Base-by-base conservation (phyloP, 2,888 invertebrate genomes). In the Periphyllus acericola region DNA sequence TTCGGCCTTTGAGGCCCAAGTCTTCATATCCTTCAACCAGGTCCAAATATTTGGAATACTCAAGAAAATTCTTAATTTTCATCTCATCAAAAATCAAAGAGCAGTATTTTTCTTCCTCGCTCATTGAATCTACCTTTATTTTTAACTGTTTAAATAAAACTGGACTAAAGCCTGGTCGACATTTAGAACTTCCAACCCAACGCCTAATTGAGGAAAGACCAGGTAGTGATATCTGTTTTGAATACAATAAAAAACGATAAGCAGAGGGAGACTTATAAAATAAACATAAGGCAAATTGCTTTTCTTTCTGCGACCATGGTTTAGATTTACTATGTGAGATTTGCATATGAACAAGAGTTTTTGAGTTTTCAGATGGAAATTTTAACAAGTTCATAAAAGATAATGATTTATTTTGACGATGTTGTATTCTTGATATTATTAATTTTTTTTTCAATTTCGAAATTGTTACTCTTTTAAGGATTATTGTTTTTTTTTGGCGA, bases 1-100 rank as follows among this genome's bases (percentile, higher is more conserved):
- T 60, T 11, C 90, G 86, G 25, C 89, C 79, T 79, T 60, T 79
- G 3, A 36, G 34, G 21, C 60, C 79, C 21, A 79, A 34, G 34
- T 79, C 79, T 79, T 79, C 79, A 36, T 79, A n/a, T n/a, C n/a
- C n/a, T n/a, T n/a, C n/a, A n/a, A n/a, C n/a, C n/a, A n/a, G n/a
- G n/a, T n/a, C n/a, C n/a, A n/a, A n/a, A n/a, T n/a, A n/a, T n/a
- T n/a, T n/a, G n/a, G n/a, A n/a, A n/a, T n/a, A n/a, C n/a, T n/a
- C n/a, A n/a, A n/a, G n/a, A n/a, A n/a, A n/a, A n/a, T n/a, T n/a
- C n/a, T n/a, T n/a, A n/a, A n/a, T 81, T 46, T 81, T 81, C 40
- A 81, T 68, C 21, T 81, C 81, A 71, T 81, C 46, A 81, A 81
- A 81, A 40, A 81, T 40, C 6, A 81, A 46, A 19, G 80, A 66